Percentiles rank a stretch among this genome's conserved stretches.
phyloP scores from a whole-genome alignment of 2,888 invertebrate genomes.

The Ceriagrion tenellum region DNA sequence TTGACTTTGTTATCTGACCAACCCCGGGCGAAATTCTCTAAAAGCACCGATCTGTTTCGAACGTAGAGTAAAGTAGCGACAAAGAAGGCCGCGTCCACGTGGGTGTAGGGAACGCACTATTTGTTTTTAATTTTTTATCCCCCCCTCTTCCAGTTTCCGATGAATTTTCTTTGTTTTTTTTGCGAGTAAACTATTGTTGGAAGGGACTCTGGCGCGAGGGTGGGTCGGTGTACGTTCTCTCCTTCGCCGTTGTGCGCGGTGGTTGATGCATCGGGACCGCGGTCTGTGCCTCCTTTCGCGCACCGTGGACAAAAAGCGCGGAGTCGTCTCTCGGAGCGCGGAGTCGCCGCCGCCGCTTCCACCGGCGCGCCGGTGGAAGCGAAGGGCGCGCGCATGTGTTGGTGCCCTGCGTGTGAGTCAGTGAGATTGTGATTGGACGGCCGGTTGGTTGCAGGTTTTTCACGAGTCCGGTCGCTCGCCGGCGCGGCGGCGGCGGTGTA shows the following conservation, averaged over 20 bases:
- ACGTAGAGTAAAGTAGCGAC: neutral
- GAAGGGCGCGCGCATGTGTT: neutral
- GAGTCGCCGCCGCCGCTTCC: neutral
- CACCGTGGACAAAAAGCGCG: slow-evolving; percentile 1
- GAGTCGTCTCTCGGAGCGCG: neutral
- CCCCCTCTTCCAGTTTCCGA: neutral
- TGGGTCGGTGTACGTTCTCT: too few species aligned
- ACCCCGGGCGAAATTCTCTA: too few species aligned
- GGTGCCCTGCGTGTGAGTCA: neutral
- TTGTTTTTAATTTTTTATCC: neutral
- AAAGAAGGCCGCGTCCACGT: neutral
- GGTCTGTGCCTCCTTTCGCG: neutral
- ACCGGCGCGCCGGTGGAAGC: neutral
- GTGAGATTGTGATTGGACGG: neutral
- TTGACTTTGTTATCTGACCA: too few species aligned
- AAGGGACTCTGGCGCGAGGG: neutral
- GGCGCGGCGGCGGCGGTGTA: neutral
- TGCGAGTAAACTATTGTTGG: neutral
- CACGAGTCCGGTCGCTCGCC: neutral
- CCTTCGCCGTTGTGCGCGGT: too few species aligned
- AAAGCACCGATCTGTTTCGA: too few species aligned
- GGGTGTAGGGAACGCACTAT: neutral
- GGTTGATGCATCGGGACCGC: too few species aligned
- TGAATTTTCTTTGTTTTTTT: neutral
- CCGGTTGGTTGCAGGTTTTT: slow-evolving; percentile 2